A percentile compares a stretch with the other conserved stretches of the same genome.
phyloP scores from a whole-genome alignment of 1,140 invertebrate species.

The Aricia agestis region DNA sequence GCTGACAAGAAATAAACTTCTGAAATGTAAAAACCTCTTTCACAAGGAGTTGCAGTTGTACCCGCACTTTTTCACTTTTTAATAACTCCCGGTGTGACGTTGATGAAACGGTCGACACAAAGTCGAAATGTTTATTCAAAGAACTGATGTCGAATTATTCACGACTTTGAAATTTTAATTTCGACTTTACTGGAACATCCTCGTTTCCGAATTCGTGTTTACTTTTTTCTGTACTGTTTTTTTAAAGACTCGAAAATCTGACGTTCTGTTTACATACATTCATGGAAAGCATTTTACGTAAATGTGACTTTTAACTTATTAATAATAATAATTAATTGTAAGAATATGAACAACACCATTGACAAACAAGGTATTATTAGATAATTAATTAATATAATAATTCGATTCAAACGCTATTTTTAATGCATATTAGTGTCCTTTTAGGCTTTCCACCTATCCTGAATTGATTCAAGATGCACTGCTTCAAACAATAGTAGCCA shows the following conservation, averaged over 20 bases:
- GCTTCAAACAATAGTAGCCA: no score
- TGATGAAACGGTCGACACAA: neutral
- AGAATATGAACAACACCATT: no score
- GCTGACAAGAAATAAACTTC: no score
- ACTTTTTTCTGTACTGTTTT: neutral
- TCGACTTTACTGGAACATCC: neutral
- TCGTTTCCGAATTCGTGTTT: neutral
- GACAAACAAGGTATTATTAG: no score
- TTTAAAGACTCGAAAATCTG: neutral
- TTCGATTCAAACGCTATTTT: no score
- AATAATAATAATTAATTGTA: no score
- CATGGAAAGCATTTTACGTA: no score
- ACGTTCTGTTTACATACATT: neutral
- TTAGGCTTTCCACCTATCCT: no score
- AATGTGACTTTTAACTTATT: no score
- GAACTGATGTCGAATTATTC: neutral
- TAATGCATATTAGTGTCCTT: no score
- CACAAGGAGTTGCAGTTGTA: neutral
- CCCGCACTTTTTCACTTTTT: neutral
- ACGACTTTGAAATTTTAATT: constrained; percentile 3
- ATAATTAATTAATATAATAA: no score
- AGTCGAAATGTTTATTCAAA: neutral
- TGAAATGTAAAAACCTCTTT: neutral
- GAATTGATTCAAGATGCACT: no score
- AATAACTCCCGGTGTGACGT: neutral